Evolutionary conservation across 2,113 vertebrate genomes (phyloP).

Genomic region (Pangasianodon gigas): DNA sequence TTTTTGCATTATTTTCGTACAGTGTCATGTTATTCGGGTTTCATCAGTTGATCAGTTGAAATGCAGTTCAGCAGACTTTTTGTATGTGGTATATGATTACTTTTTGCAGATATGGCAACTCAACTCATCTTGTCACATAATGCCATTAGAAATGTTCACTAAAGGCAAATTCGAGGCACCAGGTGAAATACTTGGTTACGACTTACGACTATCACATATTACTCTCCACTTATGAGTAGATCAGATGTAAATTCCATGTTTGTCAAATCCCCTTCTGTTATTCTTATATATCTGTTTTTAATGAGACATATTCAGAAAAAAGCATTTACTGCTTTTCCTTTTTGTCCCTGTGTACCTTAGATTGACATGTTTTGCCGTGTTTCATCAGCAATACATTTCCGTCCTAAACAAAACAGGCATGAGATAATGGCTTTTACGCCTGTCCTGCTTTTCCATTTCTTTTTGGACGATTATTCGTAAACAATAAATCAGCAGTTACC

Average conservation of each 20-base stretch:
- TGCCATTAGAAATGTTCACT: not conserved
- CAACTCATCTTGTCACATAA: not conserved
- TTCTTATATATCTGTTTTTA: not conserved
- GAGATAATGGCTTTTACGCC: not conserved
- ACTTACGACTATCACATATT: not conserved
- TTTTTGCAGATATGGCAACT: too few species aligned
- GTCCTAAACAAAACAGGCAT: not conserved
- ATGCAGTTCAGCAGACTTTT: not conserved
- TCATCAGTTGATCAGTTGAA: not conserved
- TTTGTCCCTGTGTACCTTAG: not conserved
- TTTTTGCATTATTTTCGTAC: too few species aligned
- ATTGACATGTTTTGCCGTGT: not conserved
- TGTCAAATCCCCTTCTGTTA: not conserved
- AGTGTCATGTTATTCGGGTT: too few species aligned
- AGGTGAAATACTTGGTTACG: too few species aligned
- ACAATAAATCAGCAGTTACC: conserved; percentile 14
- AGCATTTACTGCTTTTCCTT: not conserved
- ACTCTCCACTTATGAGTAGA: not conserved
- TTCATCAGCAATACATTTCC: not conserved
- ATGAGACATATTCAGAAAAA: not conserved
- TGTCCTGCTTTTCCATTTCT: not conserved
- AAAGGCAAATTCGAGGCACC: not conserved
- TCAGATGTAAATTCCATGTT: not conserved
- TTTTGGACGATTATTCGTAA: not conserved
- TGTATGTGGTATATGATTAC: not conserved